Evolutionary conservation across 2,888 invertebrate genomes (phyloP).

Genomic region (Xanthia togata): DNA sequence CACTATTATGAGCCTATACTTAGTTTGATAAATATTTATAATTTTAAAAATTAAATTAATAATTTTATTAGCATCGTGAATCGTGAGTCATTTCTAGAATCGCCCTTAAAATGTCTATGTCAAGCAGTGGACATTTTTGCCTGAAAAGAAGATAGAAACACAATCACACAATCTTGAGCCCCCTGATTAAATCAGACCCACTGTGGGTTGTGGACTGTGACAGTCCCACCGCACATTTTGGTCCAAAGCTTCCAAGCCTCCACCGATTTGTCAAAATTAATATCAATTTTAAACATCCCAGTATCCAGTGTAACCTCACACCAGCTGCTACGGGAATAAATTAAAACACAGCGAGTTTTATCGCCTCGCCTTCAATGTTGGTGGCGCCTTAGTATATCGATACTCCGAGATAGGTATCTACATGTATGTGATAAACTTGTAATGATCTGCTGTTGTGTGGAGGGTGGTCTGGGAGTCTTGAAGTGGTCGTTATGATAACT

Average conservation of each 20-base stretch:
- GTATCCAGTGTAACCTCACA: constrained; percentile 73
- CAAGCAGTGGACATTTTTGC: too few species aligned
- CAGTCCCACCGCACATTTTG: constrained; percentile 12
- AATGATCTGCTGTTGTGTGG: constrained; percentile 31
- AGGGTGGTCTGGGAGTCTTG: constrained; percentile 49
- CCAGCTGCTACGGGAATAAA: constrained; percentile 73
- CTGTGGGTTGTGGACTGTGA: too few species aligned
- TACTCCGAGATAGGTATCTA: constrained; percentile 50
- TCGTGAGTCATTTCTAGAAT: too few species aligned
- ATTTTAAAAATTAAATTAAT: too few species aligned
- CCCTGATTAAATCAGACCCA: not conserved
- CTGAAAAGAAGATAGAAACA: not conserved
- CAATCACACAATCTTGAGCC: not conserved
- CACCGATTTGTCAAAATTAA: constrained; percentile 53
- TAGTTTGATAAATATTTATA: too few species aligned
- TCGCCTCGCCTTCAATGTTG: constrained; percentile 55
- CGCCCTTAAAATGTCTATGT: too few species aligned
- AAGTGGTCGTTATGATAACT: not conserved
- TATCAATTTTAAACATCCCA: constrained; percentile 65
- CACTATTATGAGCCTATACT: too few species aligned
- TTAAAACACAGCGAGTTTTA: constrained; percentile 66
- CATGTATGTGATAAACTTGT: constrained; percentile 55
- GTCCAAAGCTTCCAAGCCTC: constrained; percentile 10
- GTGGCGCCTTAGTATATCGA: constrained; percentile 58
- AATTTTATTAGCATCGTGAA: too few species aligned